A percentile compares a stretch with the other conserved stretches of the same genome.
Conservation (phyloP, 2,113 vertebrate species). For the Echinops telfairi region DNA sequence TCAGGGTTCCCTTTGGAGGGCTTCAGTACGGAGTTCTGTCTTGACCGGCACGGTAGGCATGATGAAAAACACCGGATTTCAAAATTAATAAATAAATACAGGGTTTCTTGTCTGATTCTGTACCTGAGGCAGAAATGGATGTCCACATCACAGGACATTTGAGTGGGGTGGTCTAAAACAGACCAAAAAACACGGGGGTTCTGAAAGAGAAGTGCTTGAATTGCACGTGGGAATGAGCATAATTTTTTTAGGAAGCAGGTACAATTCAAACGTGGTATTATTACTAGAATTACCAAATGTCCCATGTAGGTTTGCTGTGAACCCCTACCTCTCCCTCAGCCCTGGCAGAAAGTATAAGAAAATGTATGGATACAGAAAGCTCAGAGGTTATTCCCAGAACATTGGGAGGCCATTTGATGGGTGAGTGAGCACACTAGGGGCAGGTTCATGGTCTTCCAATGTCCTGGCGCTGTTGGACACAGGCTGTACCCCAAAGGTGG, state of each 20-base stretch:
- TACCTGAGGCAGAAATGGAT: conserved; percentile 10
- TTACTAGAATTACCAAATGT: too few species aligned
- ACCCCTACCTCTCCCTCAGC: too few species aligned
- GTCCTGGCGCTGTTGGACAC: neutral
- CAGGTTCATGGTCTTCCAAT: too few species aligned
- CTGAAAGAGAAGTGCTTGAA: neutral
- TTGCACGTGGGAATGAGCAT: neutral
- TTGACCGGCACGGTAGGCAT: neutral
- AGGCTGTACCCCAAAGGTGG: neutral
- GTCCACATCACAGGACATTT: neutral
- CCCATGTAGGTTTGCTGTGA: too few species aligned
- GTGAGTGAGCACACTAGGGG: neutral
- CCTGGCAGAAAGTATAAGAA: neutral
- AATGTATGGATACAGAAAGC: neutral
- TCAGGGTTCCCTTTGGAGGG: neutral
- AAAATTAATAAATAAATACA: too few species aligned
- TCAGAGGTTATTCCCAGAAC: neutral
- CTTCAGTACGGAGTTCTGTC: neutral
- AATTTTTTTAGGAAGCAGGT: neutral
- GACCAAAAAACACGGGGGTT: neutral
- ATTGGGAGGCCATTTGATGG: neutral
- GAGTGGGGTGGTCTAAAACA: neutral
- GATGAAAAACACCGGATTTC: neutral
- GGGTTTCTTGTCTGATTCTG: neutral
- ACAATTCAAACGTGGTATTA: neutral